Conservation (phyloP, 2,113 vertebrate genomes). For the Campylorhamphus procurvoides region DNA sequence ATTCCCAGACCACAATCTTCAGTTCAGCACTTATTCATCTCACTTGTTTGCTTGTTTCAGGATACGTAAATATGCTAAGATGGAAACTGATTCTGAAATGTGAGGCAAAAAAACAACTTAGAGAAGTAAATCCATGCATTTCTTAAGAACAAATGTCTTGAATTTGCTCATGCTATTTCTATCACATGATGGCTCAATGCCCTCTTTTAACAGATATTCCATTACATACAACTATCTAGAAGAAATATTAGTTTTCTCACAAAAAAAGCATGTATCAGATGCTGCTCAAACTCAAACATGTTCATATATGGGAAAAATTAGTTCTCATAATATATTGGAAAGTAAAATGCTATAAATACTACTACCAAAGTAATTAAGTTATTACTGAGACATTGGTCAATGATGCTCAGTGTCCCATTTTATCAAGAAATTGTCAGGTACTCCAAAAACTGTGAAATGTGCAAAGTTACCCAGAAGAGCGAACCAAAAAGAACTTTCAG, state of each 20-base stretch:
- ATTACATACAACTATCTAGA: neutral
- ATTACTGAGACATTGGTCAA: neutral
- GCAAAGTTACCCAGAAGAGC: neutral
- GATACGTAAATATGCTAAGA: neutral
- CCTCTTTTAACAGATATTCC: neutral
- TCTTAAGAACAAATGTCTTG: neutral
- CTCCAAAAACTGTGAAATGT: neutral
- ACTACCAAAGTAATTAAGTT: neutral
- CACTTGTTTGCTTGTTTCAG: neutral
- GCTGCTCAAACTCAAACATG: neutral
- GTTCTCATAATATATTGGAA: neutral
- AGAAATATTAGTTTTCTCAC: neutral
- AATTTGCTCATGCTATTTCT: neutral
- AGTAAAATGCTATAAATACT: neutral
- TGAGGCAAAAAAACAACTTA: neutral
- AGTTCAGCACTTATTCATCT: neutral
- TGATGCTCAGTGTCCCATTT: neutral
- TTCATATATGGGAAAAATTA: neutral
- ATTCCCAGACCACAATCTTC: neutral
- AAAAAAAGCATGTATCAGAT: neutral
- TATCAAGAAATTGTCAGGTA: neutral
- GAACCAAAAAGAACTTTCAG: neutral
- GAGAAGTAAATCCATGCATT: neutral
- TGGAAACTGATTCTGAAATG: neutral
- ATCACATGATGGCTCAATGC: neutral